A percentile compares a stretch with the other conserved stretches of the same genome.
Conservation (phyloP, 2,113 vertebrate species). For the Psephotus haematonotus region DNA sequence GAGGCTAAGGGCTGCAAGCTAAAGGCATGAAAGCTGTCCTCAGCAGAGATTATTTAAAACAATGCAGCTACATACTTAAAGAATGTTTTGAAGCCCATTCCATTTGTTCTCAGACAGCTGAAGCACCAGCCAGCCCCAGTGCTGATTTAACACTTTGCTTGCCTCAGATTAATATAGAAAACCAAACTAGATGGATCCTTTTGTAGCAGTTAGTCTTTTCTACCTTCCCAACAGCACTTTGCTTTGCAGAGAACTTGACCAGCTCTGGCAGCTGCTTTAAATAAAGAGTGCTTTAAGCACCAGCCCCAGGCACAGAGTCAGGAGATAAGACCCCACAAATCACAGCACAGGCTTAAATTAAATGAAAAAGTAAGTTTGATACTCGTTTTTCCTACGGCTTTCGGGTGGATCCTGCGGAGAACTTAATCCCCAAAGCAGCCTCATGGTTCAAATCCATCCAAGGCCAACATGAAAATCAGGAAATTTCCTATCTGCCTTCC, state of each 20-base stretch:
- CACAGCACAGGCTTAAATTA: not conserved
- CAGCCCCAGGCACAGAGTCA: not conserved
- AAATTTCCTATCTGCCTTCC: not conserved
- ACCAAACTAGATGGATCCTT: not conserved
- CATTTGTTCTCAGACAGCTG: slow-evolving; percentile 46
- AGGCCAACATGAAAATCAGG: not conserved
- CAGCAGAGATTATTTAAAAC: not conserved
- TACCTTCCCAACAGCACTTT: not conserved
- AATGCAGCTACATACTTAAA: slow-evolving; percentile 10
- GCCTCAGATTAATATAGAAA: not conserved
- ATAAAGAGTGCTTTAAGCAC: not conserved
- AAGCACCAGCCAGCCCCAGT: not conserved
- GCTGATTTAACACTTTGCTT: not conserved
- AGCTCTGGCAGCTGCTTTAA: not conserved
- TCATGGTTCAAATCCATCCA: not conserved
- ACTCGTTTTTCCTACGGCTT: accelerated
- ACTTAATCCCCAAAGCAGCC: not conserved
- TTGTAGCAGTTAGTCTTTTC: not conserved
- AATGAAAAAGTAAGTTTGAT: not conserved
- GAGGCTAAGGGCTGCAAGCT: not conserved
- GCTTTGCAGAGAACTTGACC: not conserved
- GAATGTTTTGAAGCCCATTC: not conserved
- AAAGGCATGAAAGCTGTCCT: not conserved
- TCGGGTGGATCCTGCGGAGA: not conserved
- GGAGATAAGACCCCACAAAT: not conserved